Evolutionary conservation across 2,888 invertebrate genomes (phyloP).

Genomic region (Gymnocheta viridis): DNA sequence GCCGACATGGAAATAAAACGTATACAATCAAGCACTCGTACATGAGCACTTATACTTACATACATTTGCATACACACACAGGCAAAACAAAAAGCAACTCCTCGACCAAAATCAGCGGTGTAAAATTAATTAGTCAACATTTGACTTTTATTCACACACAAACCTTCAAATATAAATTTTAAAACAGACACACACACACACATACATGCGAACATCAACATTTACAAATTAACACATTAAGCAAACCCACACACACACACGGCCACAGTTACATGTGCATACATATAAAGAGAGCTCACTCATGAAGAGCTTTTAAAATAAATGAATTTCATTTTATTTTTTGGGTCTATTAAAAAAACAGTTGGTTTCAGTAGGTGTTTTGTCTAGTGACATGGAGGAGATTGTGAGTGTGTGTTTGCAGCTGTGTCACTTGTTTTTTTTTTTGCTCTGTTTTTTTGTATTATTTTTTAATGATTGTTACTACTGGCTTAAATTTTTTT

Average conservation of each 20-base stretch:
- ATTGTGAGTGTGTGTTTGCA: background rate
- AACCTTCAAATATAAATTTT: slow-evolving; percentile 15
- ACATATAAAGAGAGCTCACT: background rate
- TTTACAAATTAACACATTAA: slow-evolving; percentile 34
- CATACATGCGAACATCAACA: background rate
- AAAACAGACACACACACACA: background rate
- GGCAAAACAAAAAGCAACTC: background rate
- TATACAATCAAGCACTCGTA: background rate
- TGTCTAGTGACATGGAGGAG: background rate
- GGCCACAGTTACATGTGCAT: background rate
- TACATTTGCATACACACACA: too few relatives aligned
- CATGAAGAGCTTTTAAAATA: background rate
- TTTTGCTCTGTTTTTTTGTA: background rate
- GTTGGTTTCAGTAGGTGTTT: background rate
- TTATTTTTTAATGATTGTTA: slow-evolving; percentile 33
- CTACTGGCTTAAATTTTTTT: slow-evolving; percentile 14
- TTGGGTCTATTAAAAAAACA: background rate
- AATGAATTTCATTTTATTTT: background rate
- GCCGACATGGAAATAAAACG: slow-evolving; percentile 1
- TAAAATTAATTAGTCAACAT: slow-evolving; percentile 67
- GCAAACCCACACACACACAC: background rate
- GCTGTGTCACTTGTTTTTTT: background rate
- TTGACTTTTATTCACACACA: slow-evolving; percentile 54
- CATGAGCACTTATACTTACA: background rate
- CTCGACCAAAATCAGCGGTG: slow-evolving; percentile 42